Evolutionary conservation across 2,888 invertebrate genomes (phyloP), one percentile per base, ranked within the genome.

Genomic region (Margaritifera margaritifera): DNA sequence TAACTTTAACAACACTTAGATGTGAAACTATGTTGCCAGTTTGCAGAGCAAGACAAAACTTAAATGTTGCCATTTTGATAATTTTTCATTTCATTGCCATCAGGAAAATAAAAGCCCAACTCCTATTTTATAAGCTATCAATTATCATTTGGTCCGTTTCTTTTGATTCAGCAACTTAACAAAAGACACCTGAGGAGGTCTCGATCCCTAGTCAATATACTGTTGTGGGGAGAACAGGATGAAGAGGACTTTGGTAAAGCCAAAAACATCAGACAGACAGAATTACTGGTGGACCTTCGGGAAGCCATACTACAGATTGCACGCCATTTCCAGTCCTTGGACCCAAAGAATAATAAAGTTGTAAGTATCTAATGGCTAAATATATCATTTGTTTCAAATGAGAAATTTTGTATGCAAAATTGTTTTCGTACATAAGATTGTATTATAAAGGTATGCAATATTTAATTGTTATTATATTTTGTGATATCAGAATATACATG

Each of bases 261-360:
- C 73, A 99, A 99, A 90, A 99, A 99, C 91, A 96, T 99, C 64
- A 94, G 95, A 75, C 99, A 99, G 91, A 99, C 99, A 70, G 99
- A 99, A 92, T 94, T 99, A 85, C 92, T 99, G 78, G 98, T 99
- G n/a, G 98, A 99, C 91, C 92, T 99, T 65, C 93, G 98, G 80
- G 98, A 99, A 91, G 96, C 98, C 51, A 97, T 99, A 81, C 91
- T 98, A 66, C 98, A 96, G 91, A 94, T 95, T 74, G 96, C 97
- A 27, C 92, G 98, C 51, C 98, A 99, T 91, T 99, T 99, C 90
- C 93, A 98, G 79, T 95, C 96, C 71, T 93, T 96, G 57, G 98
- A 98, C 91, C 96, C 96, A 53, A 96, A 91, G 90, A 87, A 91
- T 78, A 92, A 92, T 64, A 94, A 94, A 86, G 83, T 89, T 66